Evolutionary conservation across 1,140 invertebrate species (phyloP), one percentile per base, ranked within the genome.

Genomic region (Andrena cerasifolii): DNA sequence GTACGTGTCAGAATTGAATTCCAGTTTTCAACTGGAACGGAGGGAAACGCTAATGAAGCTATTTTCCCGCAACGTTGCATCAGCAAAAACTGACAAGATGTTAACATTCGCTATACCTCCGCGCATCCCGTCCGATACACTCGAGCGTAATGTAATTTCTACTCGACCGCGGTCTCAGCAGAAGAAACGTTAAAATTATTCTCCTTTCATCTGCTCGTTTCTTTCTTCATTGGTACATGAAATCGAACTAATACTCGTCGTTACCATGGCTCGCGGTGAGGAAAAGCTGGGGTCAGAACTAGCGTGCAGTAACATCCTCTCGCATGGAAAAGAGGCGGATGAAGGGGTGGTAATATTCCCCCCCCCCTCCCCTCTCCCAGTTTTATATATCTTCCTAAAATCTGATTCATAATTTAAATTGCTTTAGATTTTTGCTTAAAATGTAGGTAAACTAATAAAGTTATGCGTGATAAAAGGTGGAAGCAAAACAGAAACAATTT

Each of bases 21-120:
- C 33, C 47, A 74, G 18, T 63, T 74, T 74, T 21, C 24, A 74
- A 33, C 8, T 43, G 31, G 71, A 74, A 28, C 45, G 18, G 4
- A 51, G 59, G 33, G 43, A 65, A 65, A 43, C 26, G 33, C 18
- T 63, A 43, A 66, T 28, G 63, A 74, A 33, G 24, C 26, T 21
- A 63, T 74, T 66, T 26, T 66, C 16, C 8, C 4, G 5, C 10
- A 7, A 28, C 16, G 8, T 8, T 6, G 12, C 12, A 16, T 10
- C 31, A 26, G 49, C 8, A 47, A 5, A 62, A 72, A 72, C 26
- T 36, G 10, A 40, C 8, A 26, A 62, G 10, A 26, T 36, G 8
- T 71, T 49, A 49, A 61, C 18, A 31, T 47, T 47, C 40, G 24
- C 10, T 10, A 14, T 45, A 6, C 16, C 16, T 70, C n/a, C 45